Evolutionary conservation across 2,113 vertebrate genomes (phyloP).

Genomic region (Melierax canorus): DNA sequence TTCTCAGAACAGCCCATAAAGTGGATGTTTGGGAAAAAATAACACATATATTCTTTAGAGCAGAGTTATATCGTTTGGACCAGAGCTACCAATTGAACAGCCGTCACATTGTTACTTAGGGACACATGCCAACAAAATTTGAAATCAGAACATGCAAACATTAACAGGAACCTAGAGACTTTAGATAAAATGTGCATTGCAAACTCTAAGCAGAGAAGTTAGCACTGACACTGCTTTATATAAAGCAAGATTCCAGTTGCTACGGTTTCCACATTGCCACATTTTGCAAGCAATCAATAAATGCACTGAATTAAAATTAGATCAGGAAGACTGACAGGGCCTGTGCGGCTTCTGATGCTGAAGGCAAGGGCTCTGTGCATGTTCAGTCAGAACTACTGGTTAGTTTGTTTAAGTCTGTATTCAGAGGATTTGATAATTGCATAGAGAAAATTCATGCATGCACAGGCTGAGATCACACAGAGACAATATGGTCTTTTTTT

Average conservation of each 20-base stretch:
- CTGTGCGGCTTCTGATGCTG: not conserved
- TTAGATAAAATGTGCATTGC: not conserved
- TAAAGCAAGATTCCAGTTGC: not conserved
- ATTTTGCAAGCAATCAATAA: not conserved
- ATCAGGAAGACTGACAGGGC: not conserved
- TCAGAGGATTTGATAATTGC: not conserved
- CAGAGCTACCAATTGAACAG: not conserved
- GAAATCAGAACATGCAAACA: not conserved
- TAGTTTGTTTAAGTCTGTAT: not conserved
- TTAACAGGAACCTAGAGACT: not conserved
- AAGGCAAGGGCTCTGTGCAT: not conserved
- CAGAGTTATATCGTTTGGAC: not conserved
- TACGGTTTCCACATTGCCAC: not conserved
- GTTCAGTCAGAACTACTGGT: not conserved
- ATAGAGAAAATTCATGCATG: not conserved
- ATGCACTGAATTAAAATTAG: not conserved
- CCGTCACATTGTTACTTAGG: not conserved
- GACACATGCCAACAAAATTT: not conserved
- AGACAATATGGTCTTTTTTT: not conserved
- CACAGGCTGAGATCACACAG: not conserved
- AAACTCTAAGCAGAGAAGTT: not conserved
- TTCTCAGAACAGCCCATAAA: not conserved
- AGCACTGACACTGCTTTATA: not conserved
- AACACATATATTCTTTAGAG: not conserved
- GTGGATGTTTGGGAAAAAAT: not conserved